Conservation (phyloP, 1,140 invertebrate genomes). For the Caenorhabditis briggsae region DNA sequence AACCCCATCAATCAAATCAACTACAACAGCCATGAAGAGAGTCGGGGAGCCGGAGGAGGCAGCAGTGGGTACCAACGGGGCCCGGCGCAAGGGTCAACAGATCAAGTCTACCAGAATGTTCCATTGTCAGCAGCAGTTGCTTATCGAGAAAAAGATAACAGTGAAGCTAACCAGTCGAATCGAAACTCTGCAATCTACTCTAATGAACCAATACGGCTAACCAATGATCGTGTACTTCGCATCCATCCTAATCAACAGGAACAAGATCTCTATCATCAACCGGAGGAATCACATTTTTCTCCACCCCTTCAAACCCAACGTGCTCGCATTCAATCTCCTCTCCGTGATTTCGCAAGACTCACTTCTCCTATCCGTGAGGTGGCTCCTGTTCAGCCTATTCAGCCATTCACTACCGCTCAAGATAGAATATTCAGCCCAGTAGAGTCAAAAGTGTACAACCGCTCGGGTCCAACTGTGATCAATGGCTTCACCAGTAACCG, state of each 20-base stretch:
- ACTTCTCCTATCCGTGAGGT: conserved; percentile 21
- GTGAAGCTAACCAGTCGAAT: conserved; percentile 4
- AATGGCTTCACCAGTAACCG: conserved; percentile 56
- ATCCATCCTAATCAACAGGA: conserved; percentile 25
- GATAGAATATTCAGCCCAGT: conserved; percentile 47
- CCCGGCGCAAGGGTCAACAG: background rate
- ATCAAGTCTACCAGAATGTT: conserved; percentile 35
- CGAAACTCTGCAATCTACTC: background rate
- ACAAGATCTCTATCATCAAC: conserved; percentile 33
- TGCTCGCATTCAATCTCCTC: conserved; percentile 7
- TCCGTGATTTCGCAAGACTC: conserved; percentile 7
- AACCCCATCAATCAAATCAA: conserved; percentile 42
- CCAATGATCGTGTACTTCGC: conserved; percentile 29
- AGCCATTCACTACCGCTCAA: background rate
- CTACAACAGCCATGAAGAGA: conserved; percentile 13
- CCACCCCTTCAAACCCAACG: conserved; percentile 37
- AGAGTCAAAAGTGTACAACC: conserved; percentile 47
- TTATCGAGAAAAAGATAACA: conserved; percentile 20
- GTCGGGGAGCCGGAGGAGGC: background rate
- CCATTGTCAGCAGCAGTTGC: conserved; percentile 2
- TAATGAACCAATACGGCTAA: conserved; percentile 26
- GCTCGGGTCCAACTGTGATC: conserved; percentile 41
- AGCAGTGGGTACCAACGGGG: background rate
- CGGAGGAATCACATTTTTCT: background rate
- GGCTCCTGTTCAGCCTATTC: background rate